phyloP scores from a whole-genome alignment of 2,888 invertebrate genomes.

The Diogma glabrata region DNA sequence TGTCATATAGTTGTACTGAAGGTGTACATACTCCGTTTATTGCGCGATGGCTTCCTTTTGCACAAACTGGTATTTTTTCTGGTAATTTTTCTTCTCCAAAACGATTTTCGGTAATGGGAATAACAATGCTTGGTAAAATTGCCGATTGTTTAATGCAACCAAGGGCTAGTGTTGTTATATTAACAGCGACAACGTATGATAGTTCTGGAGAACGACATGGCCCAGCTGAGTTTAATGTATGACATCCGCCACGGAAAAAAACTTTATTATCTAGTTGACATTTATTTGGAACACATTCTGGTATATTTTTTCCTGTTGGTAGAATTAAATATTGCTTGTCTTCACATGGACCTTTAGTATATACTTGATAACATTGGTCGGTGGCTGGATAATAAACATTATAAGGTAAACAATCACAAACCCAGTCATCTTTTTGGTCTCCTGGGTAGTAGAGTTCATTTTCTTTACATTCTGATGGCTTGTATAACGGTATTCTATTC shows the following conservation, averaged over 20 bases:
- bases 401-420: constrained; percentile 41
- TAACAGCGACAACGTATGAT: constrained; percentile 44
- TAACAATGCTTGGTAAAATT: too few relatives aligned
- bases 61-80: constrained; percentile 23
- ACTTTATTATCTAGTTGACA: constrained; percentile 44
- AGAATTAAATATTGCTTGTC: constrained; percentile 44
- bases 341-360: constrained; percentile 51
- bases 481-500: constrained; percentile 44
- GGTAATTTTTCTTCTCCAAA: constrained; percentile 23
- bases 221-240: constrained; percentile 24
- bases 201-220: constrained; percentile 30
- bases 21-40: constrained; percentile 25
- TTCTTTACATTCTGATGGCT: constrained; percentile 46
- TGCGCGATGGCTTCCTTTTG: constrained; percentile 25
- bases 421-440: constrained; percentile 50
- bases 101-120: too few relatives aligned
- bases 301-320: constrained; percentile 39
- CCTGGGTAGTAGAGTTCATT: constrained; percentile 58
- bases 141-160: constrained; percentile 40
- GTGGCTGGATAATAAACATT: constrained; percentile 47
- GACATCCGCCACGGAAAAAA: constrained; percentile 28
- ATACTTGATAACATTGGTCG: constrained; percentile 51
- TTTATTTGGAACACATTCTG: constrained; percentile 49
- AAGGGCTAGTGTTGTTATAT: constrained; percentile 45
- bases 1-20: not conserved